Conservation (phyloP, 2,888 invertebrate genomes). For the Morpho helenor region DNA sequence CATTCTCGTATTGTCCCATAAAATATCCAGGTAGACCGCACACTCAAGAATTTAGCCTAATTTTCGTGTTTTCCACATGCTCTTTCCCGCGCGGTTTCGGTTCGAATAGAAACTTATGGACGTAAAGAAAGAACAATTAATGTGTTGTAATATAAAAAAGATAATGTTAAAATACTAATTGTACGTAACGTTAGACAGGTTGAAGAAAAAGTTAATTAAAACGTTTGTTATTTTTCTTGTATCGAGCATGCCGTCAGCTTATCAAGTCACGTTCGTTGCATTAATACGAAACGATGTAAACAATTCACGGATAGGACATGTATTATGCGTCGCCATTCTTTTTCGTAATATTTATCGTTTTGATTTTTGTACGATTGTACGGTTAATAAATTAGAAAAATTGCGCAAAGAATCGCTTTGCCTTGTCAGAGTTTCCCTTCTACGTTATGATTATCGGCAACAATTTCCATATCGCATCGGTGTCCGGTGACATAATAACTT, state of each 20-base stretch:
- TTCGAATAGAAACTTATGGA: not conserved
- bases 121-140: conserved; percentile 3
- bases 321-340: conserved; percentile 9
- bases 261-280: conserved; percentile 45
- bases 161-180: not conserved
- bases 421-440: too few species aligned
- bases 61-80: conserved; percentile 3
- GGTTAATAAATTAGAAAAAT: not conserved
- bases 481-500: too few species aligned
- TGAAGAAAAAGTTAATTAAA: conserved; percentile 10
- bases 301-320: conserved; percentile 19
- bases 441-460: too few species aligned
- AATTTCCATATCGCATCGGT: too few species aligned
- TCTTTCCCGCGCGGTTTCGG: not conserved
- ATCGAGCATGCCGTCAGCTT: not conserved
- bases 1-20: not conserved
- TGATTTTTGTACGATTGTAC: conserved; percentile 5
- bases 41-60: not conserved
- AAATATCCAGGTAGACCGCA: too few species aligned
- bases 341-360: conserved; percentile 14
- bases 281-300: conserved; percentile 15
- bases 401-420: too few species aligned
- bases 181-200: conserved; percentile 14
- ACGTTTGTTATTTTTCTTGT: conserved; percentile 1
- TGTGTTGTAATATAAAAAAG: conserved; percentile 9